phyloP scores from a whole-genome alignment of 2,113 vertebrate species.

The Carassius auratus region DNA sequence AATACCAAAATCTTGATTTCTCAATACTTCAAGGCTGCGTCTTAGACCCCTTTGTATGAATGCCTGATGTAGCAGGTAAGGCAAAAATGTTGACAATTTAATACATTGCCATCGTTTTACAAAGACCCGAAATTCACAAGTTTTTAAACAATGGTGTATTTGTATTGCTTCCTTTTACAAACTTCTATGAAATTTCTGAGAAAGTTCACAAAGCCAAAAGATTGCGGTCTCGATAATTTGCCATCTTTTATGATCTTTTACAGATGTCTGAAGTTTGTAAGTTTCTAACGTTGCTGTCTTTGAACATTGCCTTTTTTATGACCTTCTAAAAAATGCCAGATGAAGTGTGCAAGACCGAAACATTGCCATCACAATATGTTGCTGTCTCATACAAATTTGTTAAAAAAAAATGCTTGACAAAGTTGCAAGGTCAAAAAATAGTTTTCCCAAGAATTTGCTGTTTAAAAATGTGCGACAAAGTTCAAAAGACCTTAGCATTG shows the following conservation, averaged over 20 bases:
- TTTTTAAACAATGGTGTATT: neutral
- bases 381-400: too few species aligned
- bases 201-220: neutral
- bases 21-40: neutral
- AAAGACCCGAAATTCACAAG: neutral
- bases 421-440: too few species aligned
- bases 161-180: neutral
- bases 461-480: neutral
- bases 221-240: neutral
- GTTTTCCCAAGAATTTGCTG: too few species aligned
- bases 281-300: neutral
- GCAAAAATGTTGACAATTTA: neutral
- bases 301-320: neutral
- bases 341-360: neutral
- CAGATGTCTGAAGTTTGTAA: neutral
- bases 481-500: neutral
- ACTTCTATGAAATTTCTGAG: neutral
- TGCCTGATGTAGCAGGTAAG: neutral
- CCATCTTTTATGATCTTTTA: neutral
- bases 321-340: neutral
- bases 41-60: neutral
- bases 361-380: too few species aligned
- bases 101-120: neutral
- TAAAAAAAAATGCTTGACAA: too few species aligned
- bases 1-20: neutral